These are phyloP conservation scores for Donacobius atricapilla DNA, from an alignment of 2,113 vertebrate species.

Conservation along the genomic window DNA sequence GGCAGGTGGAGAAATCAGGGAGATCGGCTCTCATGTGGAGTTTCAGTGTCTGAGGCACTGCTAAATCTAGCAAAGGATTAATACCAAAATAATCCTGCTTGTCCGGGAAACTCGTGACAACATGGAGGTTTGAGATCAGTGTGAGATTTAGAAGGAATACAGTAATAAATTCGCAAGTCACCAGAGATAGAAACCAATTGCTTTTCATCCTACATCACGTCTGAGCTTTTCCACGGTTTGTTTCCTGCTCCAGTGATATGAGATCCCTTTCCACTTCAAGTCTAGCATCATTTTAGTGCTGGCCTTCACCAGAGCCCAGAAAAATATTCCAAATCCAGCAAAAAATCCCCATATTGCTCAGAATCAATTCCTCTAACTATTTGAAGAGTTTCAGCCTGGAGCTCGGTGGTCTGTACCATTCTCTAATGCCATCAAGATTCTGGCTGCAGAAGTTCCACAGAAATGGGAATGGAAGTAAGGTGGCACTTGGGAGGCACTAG, in stretches of 20 bases:
- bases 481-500: background rate
- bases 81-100: conserved; percentile 39
- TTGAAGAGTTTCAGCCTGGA: background rate
- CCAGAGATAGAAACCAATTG: background rate
- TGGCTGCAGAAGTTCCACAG: background rate
- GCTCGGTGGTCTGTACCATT: background rate
- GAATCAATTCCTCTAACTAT: background rate
- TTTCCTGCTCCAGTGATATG: background rate
- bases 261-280: background rate
- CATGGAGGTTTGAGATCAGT: background rate
- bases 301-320: background rate
- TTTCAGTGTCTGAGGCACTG: background rate
- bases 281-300: background rate
- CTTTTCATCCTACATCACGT: background rate
- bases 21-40: background rate
- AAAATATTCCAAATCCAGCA: background rate
- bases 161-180: background rate
- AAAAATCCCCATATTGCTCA: background rate
- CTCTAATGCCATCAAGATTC: background rate
- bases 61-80: conserved; percentile 5
- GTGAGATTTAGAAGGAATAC: background rate
- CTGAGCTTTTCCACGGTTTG: background rate
- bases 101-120: conserved; percentile 3
- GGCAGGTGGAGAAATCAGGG: background rate
- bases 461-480: background rate